Conservation (phyloP, 2,888 invertebrate species). For the Chrysotoxum bicinctum region DNA sequence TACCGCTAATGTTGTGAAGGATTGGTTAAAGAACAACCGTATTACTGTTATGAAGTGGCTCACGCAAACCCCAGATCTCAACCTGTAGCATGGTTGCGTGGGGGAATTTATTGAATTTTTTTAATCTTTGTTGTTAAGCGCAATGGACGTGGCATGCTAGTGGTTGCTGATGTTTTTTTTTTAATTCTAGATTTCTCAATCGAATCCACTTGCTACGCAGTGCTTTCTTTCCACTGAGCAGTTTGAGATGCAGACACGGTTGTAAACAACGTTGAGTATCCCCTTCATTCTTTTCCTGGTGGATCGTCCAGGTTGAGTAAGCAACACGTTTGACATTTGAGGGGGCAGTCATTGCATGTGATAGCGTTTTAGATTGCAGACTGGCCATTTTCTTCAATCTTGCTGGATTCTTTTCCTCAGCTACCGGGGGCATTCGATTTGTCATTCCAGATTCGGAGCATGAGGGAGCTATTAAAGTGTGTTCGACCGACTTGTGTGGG, state of each 20-base stretch:
- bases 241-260: slow-evolving; percentile 83
- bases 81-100: too few relatives aligned
- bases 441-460: slow-evolving; percentile 96
- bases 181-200: slow-evolving; percentile 86
- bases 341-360: slow-evolving; percentile 92
- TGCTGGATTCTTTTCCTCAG: slow-evolving; percentile 82
- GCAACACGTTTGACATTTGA: slow-evolving; percentile 92
- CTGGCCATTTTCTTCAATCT: slow-evolving; percentile 87
- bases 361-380: slow-evolving; percentile 91
- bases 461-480: slow-evolving; percentile 97
- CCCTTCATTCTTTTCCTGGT: slow-evolving; percentile 95
- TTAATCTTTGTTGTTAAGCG: too few relatives aligned
- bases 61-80: too few relatives aligned
- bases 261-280: slow-evolving; percentile 83
- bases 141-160: too few relatives aligned
- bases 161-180: too few relatives aligned
- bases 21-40: too few relatives aligned
- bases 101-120: too few relatives aligned
- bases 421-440: slow-evolving; percentile 82
- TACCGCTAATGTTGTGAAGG: too few relatives aligned
- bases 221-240: slow-evolving; percentile 85
- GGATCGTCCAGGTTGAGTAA: slow-evolving; percentile 97
- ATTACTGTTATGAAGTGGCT: too few relatives aligned
- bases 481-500: slow-evolving; percentile 86
- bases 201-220: slow-evolving; percentile 87